Conservation (phyloP, 2,888 invertebrate species). For the Drosophila meridiana region DNA sequence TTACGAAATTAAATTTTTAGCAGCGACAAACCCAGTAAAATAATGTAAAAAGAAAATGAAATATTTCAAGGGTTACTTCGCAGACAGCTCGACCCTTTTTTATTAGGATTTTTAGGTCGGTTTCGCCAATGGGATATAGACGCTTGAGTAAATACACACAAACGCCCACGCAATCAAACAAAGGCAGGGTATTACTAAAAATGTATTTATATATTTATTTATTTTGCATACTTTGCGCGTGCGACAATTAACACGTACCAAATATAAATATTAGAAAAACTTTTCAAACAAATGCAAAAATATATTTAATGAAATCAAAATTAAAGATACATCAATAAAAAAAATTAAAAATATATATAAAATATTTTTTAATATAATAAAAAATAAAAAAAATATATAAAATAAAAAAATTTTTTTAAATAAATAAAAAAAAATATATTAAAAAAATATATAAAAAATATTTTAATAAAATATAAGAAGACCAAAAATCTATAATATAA, state of each 20-base stretch:
- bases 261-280: neutral
- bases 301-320: no score
- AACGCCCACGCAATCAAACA: neutral
- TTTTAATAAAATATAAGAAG: no score
- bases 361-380: no score
- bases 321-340: no score
- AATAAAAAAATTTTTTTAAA: no score
- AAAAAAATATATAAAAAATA: no score
- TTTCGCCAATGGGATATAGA: neutral
- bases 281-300: neutral
- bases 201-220: neutral
- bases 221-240: slow-evolving; percentile 8
- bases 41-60: slow-evolving; percentile 45
- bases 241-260: neutral
- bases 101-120: neutral
- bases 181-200: neutral
- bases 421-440: no score
- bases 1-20: slow-evolving; percentile 70
- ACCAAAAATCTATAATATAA: no score
- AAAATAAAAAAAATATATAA: no score
- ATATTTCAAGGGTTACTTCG: slow-evolving; percentile 36
- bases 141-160: slow-evolving; percentile 13
- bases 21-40: slow-evolving; percentile 18
- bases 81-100: slow-evolving; percentile 5
- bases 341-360: no score